These are phyloP conservation scores for Eristalis tenax DNA, from an alignment of 2,888 invertebrate species.

Conservation along the genomic window DNA sequence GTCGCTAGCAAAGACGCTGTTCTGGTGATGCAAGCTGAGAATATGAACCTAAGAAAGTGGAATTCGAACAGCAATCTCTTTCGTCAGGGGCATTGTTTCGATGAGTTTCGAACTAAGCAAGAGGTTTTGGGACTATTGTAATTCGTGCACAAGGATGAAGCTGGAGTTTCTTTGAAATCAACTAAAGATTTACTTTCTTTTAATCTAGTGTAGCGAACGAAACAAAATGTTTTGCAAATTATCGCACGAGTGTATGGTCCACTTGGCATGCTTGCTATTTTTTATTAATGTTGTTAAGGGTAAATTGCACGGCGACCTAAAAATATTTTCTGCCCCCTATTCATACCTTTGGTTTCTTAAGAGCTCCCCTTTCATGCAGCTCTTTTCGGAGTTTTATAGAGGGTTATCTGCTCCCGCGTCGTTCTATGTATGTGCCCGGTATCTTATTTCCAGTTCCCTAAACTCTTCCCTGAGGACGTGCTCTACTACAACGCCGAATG, in stretches of 20 bases:
- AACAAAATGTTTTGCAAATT: slow-evolving; percentile 13
- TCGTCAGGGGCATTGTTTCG: not conserved
- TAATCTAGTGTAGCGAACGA: not conserved
- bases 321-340: no score
- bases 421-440: no score
- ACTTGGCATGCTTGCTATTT: slow-evolving; percentile 19
- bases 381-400: no score
- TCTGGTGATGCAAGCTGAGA: not conserved
- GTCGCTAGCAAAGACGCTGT: not conserved
- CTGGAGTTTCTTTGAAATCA: slow-evolving; percentile 4
- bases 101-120: slow-evolving; percentile 15
- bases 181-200: not conserved
- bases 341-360: no score
- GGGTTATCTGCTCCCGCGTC: no score
- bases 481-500: no score
- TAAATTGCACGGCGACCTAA: no score
- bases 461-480: no score
- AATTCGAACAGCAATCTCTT: slow-evolving; percentile 15
- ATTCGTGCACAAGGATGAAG: slow-evolving; percentile 22
- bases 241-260: slow-evolving; percentile 15
- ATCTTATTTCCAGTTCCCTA: no score
- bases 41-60: no score
- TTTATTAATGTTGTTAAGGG: no score
- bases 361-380: no score
- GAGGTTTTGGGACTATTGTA: slow-evolving; percentile 23